Evolutionary conservation across 2,888 invertebrate genomes (phyloP), one percentile per base, ranked within the genome.

Genomic region (Cerceris rybyensis): DNA sequence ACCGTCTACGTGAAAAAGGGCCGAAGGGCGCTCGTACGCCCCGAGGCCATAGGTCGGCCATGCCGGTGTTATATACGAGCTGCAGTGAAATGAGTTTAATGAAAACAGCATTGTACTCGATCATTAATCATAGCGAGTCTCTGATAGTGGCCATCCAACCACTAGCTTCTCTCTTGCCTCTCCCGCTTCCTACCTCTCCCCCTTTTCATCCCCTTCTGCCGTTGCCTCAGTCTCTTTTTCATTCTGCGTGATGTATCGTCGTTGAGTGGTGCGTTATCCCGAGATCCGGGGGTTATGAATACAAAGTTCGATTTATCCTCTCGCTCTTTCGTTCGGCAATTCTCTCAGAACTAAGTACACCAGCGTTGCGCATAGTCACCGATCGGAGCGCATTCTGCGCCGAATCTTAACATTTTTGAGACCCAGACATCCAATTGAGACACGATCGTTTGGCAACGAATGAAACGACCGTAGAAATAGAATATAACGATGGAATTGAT

Each of bases 51-150:
- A 85, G 85, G 72, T 86, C 85, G 80, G 80, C 78, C 82, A 80
- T 86, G 85, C 87, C 85, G 80, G 85, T 84, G 79, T 81, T 84
- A 84, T 78, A 84, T 81, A 80, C 88, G 83, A 80, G 84, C 86
- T 81, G 86, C 84, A 87, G 82, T 91, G 91, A 91, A 92, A 92
- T 91, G 91, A 91, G 90, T 91, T 91, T 91, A 92, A 92, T 92
- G 91, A 92, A 92, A 92, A 92, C 90, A 90, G 90, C 89, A 92
- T 92, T 92, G 92, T 92, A 88, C 85, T 80, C 68, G 88, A 91
- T 89, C 92, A 92, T 92, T 92, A 92, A 92, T 92, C 92, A 92
- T 91, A 88, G 88, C 85, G 84, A 85, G 88, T 88, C 89, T 89
- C 89, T 89, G 90, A 92, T 92, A 92, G 89, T 88, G 88, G 86